Evolutionary conservation across 2,797 vertebrate species (phyloP), one percentile per base, ranked within the genome.

Genomic region (Centroberyx gerrardi): DNA sequence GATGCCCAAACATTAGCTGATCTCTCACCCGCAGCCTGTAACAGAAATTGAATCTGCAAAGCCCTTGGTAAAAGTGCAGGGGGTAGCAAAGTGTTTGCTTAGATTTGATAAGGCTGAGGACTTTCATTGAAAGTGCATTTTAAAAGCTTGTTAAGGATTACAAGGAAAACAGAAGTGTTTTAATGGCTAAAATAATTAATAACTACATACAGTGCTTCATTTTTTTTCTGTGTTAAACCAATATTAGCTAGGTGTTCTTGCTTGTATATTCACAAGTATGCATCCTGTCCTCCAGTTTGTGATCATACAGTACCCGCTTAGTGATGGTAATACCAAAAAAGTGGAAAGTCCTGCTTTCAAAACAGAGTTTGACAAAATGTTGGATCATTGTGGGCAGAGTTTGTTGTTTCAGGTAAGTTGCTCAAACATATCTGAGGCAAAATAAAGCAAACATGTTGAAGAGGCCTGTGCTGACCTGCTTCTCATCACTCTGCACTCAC

Each of bases 401-500:
- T 22, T 77, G 62, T 77, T 72, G 55, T 70, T 80, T 40, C 18
- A 75, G 33, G 62, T 71, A 17, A 53, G 63, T 8, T 61, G 49
- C 6, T 14, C 17, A 36, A 53, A 75, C 52, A 68, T 27, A 55
- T 61, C 58, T 64, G 13, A 72, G 28, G 55, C 52, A 0, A 88
- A 68, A 72, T 51, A 62, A 81, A 72, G 53, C 42, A 83, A 79
- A 83, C 73, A 66, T 61, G 44, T 22, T 12, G 14, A 62, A 56
- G 40, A 78, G 70, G 48, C 72, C 28, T 78, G 74, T 76, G 59
- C 68, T 22, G 68, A 74, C 81, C 73, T 85, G 89, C 62, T 71
- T 82, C 40, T 66, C 70, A 76, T 86, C 74, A 87, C 53, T 76
- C 59, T 3, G 12, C 68, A 78, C 62, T 75, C 56, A 54, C 48